Conservation (phyloP, 1,140 invertebrate genomes). For the Bombus difficillimus region DNA sequence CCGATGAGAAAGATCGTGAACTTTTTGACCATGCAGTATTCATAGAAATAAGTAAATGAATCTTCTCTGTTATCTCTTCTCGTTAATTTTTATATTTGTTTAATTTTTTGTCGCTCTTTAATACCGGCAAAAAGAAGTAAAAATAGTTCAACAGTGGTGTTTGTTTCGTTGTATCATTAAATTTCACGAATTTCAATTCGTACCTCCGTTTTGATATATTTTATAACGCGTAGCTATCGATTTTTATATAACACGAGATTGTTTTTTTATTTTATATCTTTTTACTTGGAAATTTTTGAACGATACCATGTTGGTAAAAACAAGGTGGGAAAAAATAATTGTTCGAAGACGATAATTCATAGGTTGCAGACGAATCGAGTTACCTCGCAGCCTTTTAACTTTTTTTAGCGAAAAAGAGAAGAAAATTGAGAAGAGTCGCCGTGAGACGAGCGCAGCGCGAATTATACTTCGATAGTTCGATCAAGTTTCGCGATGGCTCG, state of each 20-base stretch:
- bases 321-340: background rate
- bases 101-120: background rate
- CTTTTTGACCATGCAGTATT: background rate
- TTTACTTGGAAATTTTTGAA: background rate
- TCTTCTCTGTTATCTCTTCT: background rate
- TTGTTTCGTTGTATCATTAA: no score
- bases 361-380: background rate
- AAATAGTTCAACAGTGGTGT: no score
- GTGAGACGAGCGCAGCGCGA: background rate
- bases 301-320: background rate
- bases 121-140: no score
- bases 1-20: background rate
- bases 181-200: no score
- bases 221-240: no score
- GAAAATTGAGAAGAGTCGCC: background rate
- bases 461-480: constrained; percentile 21
- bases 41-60: background rate
- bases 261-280: no score
- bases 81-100: background rate
- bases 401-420: background rate
- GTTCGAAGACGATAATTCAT: background rate
- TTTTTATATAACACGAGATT: no score
- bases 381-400: background rate
- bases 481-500: constrained; percentile 8
- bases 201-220: no score